Base-by-base conservation (phyloP, 2,797 vertebrate genomes). In the Otus scops region DNA sequence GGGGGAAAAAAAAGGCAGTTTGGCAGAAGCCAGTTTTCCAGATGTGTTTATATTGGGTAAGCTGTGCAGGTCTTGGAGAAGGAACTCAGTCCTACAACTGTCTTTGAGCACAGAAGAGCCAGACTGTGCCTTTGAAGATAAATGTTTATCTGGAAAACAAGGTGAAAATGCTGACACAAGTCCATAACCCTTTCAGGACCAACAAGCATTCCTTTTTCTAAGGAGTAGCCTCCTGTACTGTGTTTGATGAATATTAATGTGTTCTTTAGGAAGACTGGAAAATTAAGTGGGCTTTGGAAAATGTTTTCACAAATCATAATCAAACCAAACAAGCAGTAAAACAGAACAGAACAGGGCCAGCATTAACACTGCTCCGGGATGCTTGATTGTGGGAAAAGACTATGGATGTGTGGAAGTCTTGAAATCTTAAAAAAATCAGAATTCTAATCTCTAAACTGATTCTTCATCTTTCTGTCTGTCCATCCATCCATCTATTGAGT, bases 1-100 rank as follows among this genome's bases (percentile, higher is more conserved):
- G 24, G 3, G 8, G 1, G 1, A 1, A 21, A 11, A 22, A 16
- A 21, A 39, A 23, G 24, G 10, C 34, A 20, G 15, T 27, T 38
- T 64, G 39, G 39, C 65, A 78, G 61, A 76, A 76, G 7, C 18
- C n/a, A 10, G 10, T 50, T 74, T 80, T 43, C 24, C 47, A 34
- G 3, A 27, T 3, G 7, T 74, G 15, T 57, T 85, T 75, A 7
- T 34, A 3, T 3, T 65, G 64, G 24, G 28, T 56, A 34, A 38
- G 10, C 43, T 69, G 41, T 41, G 47, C 39, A 34, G 30, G 19
- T 91, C 50, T 76, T 14, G 2, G 41, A 39, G 79, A 39, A 61
- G 43, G 50, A 88, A 5, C 28, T 79, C 34, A 3, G 47, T 54
- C 63, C 84, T 63, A 28, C 43, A 27, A 0, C 22, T 60, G 23